Base-by-base conservation (phyloP, 2,888 invertebrate genomes). In the Macaria liturata region DNA sequence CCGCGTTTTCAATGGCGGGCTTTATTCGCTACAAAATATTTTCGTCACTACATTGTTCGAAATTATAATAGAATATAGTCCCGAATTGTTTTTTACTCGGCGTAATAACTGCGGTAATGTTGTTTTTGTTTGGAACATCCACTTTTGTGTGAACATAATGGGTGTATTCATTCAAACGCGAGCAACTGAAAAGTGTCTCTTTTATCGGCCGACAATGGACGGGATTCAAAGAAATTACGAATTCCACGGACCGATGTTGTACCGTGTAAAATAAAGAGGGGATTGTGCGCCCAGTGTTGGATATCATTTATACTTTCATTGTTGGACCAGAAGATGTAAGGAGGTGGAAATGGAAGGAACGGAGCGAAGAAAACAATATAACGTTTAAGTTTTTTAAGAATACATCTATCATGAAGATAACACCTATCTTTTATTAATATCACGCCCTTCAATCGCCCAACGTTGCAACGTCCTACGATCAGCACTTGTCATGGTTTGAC, bases 141-240 rank as follows among this genome's bases (percentile, higher is more conserved):
- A 88, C 88, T 88, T 88, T 89, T 89, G 87, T 90, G 83, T 81
- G 76, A 70, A 77, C 78, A 88, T 89, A 90, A 91, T 89, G 86
- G 86, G 85, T 85, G 87, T 89, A 88, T 88, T 89, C 88, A 89
- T 88, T 86, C 88, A 85, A 81, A 84, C 80, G 74, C 80, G 80
- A 80, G 79, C 80, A 80, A 79, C 81, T 78, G 78, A 84, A 87
- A 90, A 91, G 88, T 89, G 89, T 90, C 88, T 84, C 87, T 83
- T 89, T 90, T 90, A 91, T 90, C 89, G 83, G 68, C 68, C 79
- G 76, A 90, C 89, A 89, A 89, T 88, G 77, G 88, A 70, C 76
- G 80, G 75, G 84, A 90, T 90, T 91, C 90, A 88, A 90, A 90
- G 89, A 90, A 88, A 89, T 88, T 88, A 88, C 81, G 81, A 83